Percentiles rank a stretch among this genome's conserved stretches.
These are phyloP conservation scores for Pterophyllum scalare DNA, from an alignment of 2,113 vertebrate genomes.

Conservation along the genomic window DNA sequence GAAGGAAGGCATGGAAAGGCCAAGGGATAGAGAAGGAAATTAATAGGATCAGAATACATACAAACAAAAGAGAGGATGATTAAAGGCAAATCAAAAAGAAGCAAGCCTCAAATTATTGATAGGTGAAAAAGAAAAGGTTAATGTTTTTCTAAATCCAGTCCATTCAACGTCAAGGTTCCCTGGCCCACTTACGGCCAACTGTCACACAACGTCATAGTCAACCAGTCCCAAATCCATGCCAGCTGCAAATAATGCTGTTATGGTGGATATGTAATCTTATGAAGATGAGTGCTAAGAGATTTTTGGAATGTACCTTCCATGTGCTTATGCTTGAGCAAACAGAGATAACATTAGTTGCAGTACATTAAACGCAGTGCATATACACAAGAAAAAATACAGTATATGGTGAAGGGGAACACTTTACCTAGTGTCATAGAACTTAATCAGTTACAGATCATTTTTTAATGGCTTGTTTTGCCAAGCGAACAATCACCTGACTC, in stretches of 20 bases:
- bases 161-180: conserved; percentile 24
- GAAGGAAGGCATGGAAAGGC: conserved; percentile 58
- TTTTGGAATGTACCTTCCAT: neutral
- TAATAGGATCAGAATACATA: conserved; percentile 56
- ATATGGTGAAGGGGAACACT: neutral
- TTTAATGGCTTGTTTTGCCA: conserved; percentile 16
- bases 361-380: neutral
- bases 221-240: conserved; percentile 20
- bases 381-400: neutral
- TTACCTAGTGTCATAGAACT: neutral
- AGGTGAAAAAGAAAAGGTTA: conserved; percentile 56
- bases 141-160: conserved; percentile 51
- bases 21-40: conserved; percentile 62
- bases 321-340: conserved; percentile 7
- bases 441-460: neutral
- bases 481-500: conserved; percentile 4
- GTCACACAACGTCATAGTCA: conserved; percentile 50
- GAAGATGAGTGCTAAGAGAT: neutral
- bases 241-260: conserved; percentile 11
- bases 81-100: conserved; percentile 70
- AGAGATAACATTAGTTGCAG: neutral
- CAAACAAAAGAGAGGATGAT: conserved; percentile 66
- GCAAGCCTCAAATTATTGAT: conserved; percentile 63
- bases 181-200: conserved; percentile 39
- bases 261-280: neutral